A percentile compares a stretch with the other conserved stretches of the same genome.
These are phyloP conservation scores for Oxyruncus cristatus DNA, from an alignment of 2,113 vertebrate genomes.

Conservation along the genomic window DNA sequence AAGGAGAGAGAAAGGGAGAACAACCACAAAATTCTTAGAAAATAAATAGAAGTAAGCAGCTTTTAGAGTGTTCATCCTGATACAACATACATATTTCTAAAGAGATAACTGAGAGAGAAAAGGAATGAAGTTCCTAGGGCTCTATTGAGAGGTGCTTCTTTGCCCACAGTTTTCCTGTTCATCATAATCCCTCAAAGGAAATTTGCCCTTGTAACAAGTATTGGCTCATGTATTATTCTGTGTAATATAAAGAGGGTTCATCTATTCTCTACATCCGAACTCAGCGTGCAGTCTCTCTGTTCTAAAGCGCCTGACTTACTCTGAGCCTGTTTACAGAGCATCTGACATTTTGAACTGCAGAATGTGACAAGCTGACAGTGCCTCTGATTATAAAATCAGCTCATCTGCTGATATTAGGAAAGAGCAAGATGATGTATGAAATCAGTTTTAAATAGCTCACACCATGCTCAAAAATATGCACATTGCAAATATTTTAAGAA, in stretches of 20 bases:
- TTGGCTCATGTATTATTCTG: constrained; percentile 51
- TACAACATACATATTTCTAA: neutral
- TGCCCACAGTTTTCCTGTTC: neutral
- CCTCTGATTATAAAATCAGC: constrained; percentile 21
- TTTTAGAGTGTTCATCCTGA: neutral
- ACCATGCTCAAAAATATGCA: neutral
- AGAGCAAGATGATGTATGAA: neutral
- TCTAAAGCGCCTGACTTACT: neutral
- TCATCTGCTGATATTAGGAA: constrained; percentile 1
- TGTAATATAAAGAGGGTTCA: neutral
- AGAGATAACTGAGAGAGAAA: neutral
- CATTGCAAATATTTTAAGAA: neutral
- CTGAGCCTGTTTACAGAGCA: constrained; percentile 21
- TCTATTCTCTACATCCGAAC: neutral
- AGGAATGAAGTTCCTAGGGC: neutral
- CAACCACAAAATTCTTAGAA: neutral
- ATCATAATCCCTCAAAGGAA: constrained; percentile 12
- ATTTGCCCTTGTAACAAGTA: constrained; percentile 1
- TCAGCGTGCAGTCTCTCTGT: neutral
- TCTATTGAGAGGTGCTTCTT: neutral
- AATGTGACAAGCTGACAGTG: neutral
- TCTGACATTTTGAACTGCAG: constrained; percentile 43
- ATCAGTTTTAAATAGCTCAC: neutral
- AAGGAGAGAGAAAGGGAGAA: neutral
- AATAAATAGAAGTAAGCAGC: neutral